Evolutionary conservation across 2,113 vertebrate species (phyloP).

Genomic region (Narcine bancroftii): DNA sequence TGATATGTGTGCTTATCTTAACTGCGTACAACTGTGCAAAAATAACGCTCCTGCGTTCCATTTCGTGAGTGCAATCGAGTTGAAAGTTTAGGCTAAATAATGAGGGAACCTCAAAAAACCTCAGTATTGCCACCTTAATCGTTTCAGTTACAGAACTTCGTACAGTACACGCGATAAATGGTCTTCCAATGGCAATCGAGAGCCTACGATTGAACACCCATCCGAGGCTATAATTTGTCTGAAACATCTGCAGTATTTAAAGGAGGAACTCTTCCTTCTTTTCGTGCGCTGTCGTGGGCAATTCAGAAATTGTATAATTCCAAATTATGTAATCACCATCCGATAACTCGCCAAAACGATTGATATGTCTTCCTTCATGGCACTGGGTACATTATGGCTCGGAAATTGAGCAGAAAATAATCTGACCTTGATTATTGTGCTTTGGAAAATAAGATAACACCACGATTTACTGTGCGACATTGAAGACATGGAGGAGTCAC

Average conservation of each 20-base stretch:
- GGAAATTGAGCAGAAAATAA: neutral
- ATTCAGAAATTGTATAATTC: neutral
- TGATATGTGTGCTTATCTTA: neutral
- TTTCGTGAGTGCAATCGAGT: no score
- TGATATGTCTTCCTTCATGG: neutral
- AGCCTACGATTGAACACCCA: neutral
- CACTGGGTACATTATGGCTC: neutral
- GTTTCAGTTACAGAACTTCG: no score
- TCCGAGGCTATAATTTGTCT: no score
- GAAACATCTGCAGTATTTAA: no score
- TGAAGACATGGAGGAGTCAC: neutral
- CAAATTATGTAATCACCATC: neutral
- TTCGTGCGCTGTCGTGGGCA: neutral
- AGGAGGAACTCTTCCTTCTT: neutral
- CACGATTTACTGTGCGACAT: neutral
- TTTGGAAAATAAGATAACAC: neutral
- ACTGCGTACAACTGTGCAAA: neutral
- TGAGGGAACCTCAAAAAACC: neutral
- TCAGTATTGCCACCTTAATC: neutral
- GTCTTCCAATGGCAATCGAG: neutral
- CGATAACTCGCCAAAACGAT: neutral
- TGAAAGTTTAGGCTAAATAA: neutral
- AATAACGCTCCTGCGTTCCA: neutral
- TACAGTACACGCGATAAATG: neutral
- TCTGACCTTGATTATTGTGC: neutral